Percentiles rank a stretch among this genome's conserved stretches.
These are phyloP conservation scores for Steinernema hermaphroditum DNA, from an alignment of 2,888 invertebrate genomes.

Conservation along the genomic window DNA sequence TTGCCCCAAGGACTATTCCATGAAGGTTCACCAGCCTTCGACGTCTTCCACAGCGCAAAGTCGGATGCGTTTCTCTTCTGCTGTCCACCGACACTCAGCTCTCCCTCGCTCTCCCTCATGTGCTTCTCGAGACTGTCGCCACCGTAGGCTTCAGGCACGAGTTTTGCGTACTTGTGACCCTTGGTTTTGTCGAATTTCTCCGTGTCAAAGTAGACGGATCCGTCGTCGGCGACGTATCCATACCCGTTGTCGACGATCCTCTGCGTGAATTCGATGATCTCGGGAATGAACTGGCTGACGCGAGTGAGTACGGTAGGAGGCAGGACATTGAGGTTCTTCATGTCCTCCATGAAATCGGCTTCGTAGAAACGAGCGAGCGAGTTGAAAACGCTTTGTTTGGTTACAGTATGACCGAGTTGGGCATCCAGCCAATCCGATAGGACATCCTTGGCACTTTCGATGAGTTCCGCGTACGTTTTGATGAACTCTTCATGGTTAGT, in stretches of 20 bases:
- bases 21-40: constrained; percentile 92
- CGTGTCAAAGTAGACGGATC: constrained; percentile 87
- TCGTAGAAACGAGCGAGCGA: constrained; percentile 82
- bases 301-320: constrained; percentile 91
- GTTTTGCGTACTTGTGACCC: constrained; percentile 90
- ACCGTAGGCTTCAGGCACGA: constrained; percentile 97
- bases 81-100: constrained; percentile 54
- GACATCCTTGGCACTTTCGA: constrained; percentile 74
- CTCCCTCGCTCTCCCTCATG: constrained; percentile 65
- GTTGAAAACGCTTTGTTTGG: constrained; percentile 88
- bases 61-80: constrained; percentile 74
- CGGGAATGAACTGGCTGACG: constrained; percentile 96
- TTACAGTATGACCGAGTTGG: constrained; percentile 78
- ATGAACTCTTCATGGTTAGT: constrained; percentile 10
- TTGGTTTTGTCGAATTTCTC: constrained; percentile 79
- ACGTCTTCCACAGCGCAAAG: constrained; percentile 97
- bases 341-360: constrained; percentile 78
- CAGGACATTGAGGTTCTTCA: constrained; percentile 75
- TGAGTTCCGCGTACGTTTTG: constrained; percentile 35
- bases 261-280: constrained; percentile 85
- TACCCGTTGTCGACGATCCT: constrained; percentile 82
- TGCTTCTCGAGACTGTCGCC: constrained; percentile 73
- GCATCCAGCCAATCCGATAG: constrained; percentile 90
- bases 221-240: constrained; percentile 76
- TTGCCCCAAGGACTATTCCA: constrained; percentile 96